Evolutionary conservation across 2,888 invertebrate species (phyloP).

Genomic region (Cephonodes hylas): DNA sequence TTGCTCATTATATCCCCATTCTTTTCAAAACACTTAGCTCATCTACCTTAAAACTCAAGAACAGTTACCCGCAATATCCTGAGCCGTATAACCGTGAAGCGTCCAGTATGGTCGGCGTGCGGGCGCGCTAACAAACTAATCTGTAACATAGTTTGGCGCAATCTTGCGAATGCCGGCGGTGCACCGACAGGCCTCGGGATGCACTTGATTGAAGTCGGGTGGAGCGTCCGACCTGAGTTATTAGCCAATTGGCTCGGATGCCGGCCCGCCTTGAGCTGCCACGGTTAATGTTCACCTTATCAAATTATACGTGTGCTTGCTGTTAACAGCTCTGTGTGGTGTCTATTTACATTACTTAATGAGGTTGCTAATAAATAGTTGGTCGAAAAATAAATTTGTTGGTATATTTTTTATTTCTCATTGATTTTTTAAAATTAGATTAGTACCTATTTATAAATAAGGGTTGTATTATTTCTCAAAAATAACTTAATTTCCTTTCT

Average conservation of each 20-base stretch:
- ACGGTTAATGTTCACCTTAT: not conserved
- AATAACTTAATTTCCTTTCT: too few relatives aligned
- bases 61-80: not conserved
- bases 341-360: not conserved
- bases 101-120: not conserved
- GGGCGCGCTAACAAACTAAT: not conserved
- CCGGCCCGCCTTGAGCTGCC: not conserved
- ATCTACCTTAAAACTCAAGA: not conserved
- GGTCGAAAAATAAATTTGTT: too few relatives aligned
- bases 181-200: not conserved
- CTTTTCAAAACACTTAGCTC: too few relatives aligned
- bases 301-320: constrained; percentile 5
- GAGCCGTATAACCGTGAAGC: not conserved
- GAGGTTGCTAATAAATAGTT: too few relatives aligned
- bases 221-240: not conserved
- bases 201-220: constrained; percentile 1
- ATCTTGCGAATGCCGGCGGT: constrained; percentile 11
- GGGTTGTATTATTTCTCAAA: too few relatives aligned
- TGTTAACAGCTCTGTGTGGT: not conserved
- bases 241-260: constrained; percentile 9
- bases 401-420: too few relatives aligned
- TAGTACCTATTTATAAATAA: too few relatives aligned
- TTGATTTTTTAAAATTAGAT: too few relatives aligned
- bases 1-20: too few relatives aligned
- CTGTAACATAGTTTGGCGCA: constrained; percentile 9